phyloP scores from a whole-genome alignment of 2,113 vertebrate species.

The Pygoscelis adeliae region DNA sequence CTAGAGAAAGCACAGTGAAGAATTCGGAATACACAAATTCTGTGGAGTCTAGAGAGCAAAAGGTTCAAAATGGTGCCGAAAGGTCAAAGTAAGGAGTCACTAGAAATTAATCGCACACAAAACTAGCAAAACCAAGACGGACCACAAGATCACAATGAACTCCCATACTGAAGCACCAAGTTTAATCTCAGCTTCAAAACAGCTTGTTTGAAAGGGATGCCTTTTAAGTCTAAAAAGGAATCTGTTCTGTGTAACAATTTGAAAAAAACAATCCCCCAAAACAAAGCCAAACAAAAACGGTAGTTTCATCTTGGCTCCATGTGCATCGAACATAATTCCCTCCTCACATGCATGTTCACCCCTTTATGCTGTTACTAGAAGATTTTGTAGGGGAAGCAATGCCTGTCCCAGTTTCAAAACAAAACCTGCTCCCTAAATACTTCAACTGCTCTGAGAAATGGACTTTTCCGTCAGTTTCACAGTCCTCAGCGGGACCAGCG shows the following conservation, averaged over 20 bases:
- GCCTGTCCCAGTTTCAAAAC: not conserved
- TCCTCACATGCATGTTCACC: fast-evolving
- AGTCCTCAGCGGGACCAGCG: not conserved
- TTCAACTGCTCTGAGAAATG: not conserved
- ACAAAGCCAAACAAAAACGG: not conserved
- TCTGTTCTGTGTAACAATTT: not conserved
- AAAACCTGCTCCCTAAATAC: not conserved
- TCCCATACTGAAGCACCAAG: not conserved
- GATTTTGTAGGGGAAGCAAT: not conserved
- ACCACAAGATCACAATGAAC: not conserved
- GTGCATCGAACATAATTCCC: not conserved
- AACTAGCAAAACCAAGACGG: not conserved
- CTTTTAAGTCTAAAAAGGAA: not conserved
- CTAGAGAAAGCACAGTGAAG: not conserved
- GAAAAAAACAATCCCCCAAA: not conserved
- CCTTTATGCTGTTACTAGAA: not conserved
- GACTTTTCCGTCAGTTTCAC: not conserved
- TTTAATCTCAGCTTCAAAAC: not conserved
- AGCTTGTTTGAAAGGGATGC: not conserved
- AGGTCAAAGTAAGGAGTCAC: not conserved
- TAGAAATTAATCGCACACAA: not conserved
- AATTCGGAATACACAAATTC: not conserved
- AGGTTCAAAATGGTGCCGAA: not conserved
- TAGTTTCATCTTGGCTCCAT: not conserved
- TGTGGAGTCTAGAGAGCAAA: not conserved